phyloP scores from a whole-genome alignment of 1,140 invertebrate species.

The Oryzaephilus surinamensis region DNA sequence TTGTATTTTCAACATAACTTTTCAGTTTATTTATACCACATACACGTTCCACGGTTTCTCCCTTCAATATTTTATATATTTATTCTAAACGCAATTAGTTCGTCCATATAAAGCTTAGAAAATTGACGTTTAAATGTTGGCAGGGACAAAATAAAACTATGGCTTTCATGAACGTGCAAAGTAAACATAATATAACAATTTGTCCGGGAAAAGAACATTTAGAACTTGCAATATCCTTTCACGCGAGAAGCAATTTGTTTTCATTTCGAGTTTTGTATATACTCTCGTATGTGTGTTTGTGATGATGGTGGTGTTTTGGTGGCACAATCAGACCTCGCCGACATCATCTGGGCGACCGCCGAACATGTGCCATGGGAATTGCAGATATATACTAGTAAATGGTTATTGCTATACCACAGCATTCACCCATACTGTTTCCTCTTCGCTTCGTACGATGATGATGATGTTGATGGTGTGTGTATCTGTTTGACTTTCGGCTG shows the following conservation, averaged over 20 bases:
- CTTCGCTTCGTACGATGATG: too few relatives aligned
- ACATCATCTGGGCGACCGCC: slow-evolving; percentile 25
- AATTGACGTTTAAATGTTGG: too few relatives aligned
- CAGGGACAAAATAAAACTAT: too few relatives aligned
- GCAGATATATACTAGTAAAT: slow-evolving; percentile 33
- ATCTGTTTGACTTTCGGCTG: slow-evolving; percentile 30
- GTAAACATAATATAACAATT: slow-evolving; percentile 32
- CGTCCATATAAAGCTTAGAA: too few relatives aligned
- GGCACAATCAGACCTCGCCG: slow-evolving; percentile 28
- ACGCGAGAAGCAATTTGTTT: slow-evolving; percentile 32
- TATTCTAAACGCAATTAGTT: too few relatives aligned
- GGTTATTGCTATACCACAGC: slow-evolving; percentile 27
- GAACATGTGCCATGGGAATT: slow-evolving; percentile 28
- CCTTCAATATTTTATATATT: too few relatives aligned
- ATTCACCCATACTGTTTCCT: too few relatives aligned
- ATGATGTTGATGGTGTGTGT: too few relatives aligned
- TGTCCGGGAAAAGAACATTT: slow-evolving; percentile 25
- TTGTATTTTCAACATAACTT: not conserved
- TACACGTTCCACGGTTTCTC: too few relatives aligned
- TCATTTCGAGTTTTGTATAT: too few relatives aligned
- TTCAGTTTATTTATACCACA: not conserved
- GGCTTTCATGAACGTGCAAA: too few relatives aligned
- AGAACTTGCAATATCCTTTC: slow-evolving; percentile 27
- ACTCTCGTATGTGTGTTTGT: too few relatives aligned
- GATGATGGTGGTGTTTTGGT: slow-evolving; percentile 14